These are phyloP conservation scores for Porites australiensis DNA, from an alignment of 64 coral and sea anemone species.

Conservation along the genomic window DNA sequence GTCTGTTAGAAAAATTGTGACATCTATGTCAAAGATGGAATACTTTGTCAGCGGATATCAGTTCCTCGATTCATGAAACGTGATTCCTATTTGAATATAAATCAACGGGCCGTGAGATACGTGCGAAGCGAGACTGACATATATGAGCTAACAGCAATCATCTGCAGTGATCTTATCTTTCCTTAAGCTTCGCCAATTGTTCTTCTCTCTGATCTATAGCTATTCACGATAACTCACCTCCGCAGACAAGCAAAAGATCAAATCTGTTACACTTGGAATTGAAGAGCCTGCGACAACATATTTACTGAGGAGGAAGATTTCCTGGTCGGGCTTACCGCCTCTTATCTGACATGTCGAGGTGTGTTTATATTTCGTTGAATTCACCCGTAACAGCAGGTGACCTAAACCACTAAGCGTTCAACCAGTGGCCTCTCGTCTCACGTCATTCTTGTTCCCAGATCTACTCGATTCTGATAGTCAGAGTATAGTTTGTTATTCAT, in stretches of 20 bases:
- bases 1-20: too few species aligned
- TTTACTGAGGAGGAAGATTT: not conserved
- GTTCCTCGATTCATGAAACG: not conserved
- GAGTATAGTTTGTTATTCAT: too few species aligned
- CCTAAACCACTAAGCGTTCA: constrained; percentile 7
- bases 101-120: not conserved
- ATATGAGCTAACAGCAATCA: not conserved
- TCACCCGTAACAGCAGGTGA: constrained; percentile 44
- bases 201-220: not conserved
- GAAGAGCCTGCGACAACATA: not conserved
- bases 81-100: not conserved
- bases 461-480: not conserved
- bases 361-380: not conserved
- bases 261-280: not conserved
- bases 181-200: not conserved
- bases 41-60: too few species aligned
- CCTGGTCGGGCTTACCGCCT: not conserved
- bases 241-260: not conserved
- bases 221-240: too few species aligned
- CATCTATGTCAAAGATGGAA: too few species aligned
- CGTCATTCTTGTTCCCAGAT: not conserved
- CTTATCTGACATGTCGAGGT: not conserved
- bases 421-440: constrained; percentile 22
- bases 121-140: constrained; percentile 1
- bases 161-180: not conserved